Percentiles rank a stretch among this genome's conserved stretches.
phyloP scores from a whole-genome alignment of 2,888 invertebrate species.

The Sarcophaga subvicina region DNA sequence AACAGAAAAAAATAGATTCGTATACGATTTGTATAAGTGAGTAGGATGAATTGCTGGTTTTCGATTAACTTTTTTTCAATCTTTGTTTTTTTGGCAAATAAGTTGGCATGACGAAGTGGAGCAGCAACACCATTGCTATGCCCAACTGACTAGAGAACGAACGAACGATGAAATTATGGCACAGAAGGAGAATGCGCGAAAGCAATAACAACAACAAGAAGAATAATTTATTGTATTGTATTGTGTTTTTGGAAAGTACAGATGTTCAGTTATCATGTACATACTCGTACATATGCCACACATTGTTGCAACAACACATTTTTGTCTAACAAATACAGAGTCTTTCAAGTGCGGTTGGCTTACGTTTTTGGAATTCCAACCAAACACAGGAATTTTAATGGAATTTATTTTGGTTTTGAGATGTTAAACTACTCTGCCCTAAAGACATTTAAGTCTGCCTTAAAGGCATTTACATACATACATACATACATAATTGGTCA shows the following conservation, averaged over 20 bases:
- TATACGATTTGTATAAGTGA: constrained; percentile 24
- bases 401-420: no score
- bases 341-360: no score
- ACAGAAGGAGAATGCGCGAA: neutral
- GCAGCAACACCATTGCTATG: constrained; percentile 28
- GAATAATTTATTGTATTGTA: no score
- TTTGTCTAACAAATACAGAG: neutral
- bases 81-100: constrained; percentile 29
- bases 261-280: constrained; percentile 50
- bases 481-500: no score
- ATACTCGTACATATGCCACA: neutral
- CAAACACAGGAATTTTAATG: no score
- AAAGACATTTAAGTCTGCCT: no score
- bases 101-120: constrained; percentile 53
- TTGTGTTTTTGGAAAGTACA: constrained; percentile 15
- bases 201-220: constrained; percentile 33
- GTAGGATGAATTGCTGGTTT: constrained; percentile 47
- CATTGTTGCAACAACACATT: neutral
- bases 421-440: no score
- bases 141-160: no score
- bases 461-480: no score
- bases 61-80: neutral
- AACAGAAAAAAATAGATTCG: constrained; percentile 26
- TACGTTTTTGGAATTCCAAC: no score
- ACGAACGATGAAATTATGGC: neutral